Conservation (phyloP, 2,797 vertebrate species). For the Pangasius djambal region DNA sequence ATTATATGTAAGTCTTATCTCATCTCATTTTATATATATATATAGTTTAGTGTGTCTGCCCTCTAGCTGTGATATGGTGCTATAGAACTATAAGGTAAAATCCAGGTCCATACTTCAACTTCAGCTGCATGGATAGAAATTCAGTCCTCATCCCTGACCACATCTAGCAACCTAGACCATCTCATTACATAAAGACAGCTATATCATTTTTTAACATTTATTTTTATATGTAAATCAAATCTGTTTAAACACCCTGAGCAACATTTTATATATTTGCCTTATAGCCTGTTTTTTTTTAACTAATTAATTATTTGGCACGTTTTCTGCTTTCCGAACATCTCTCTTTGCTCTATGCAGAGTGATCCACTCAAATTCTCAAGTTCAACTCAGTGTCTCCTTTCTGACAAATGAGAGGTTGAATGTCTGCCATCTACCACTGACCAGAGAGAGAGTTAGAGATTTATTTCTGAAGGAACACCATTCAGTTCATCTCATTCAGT, state of each 20-base stretch:
- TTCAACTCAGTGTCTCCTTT: background rate
- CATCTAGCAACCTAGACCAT: background rate
- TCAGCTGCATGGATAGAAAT: background rate
- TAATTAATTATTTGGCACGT: background rate
- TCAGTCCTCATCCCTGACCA: background rate
- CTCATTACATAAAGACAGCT: background rate
- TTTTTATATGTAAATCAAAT: background rate
- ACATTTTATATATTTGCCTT: background rate
- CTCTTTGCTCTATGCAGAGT: too few relatives aligned
- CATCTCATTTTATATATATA: too few relatives aligned
- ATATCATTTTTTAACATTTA: background rate
- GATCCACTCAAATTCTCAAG: background rate
- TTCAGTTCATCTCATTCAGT: background rate
- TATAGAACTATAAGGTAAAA: background rate
- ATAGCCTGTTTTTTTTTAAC: background rate
- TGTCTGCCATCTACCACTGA: background rate
- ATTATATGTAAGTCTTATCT: too few relatives aligned
- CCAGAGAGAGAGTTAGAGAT: background rate
- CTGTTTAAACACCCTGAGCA: background rate
- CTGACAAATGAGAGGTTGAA: background rate
- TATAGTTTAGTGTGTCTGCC: conserved; percentile 3
- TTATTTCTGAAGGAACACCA: background rate
- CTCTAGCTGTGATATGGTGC: conserved; percentile 6
- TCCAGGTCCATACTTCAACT: background rate
- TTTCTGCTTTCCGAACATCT: background rate